Base-by-base conservation (phyloP, 2,113 vertebrate species). In the Pimephales promelas region DNA sequence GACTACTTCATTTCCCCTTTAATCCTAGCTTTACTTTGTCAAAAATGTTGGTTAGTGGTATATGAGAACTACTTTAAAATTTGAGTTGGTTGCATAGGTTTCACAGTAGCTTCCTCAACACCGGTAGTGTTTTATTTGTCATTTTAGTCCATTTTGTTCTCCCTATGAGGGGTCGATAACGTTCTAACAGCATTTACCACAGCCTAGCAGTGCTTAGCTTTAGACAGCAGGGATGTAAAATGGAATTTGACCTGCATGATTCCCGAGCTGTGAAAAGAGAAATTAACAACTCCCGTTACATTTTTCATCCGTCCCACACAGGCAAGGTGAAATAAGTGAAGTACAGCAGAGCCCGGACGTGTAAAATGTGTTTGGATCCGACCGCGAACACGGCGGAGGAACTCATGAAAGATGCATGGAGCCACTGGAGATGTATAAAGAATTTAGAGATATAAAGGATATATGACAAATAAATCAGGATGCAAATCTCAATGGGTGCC, bases 381-480 rank as follows among this genome's bases (percentile, higher is more conserved):
- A 87, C 89, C 89, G 88, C 75, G 90, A 93, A 93, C 88, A 92
- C 88, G 81, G 89, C 87, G 24, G 89, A 93, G 91, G 89, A 92
- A 89, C 81, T 77, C 85, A 94, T 94, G 89, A 94, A 94, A 92
- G 89, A 94, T 94, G 92, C 89, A 94, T 92, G 86, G 88, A 79
- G 90, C 92, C 93, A 92, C 91, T 87, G 91, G 93, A 94, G 92
- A 92, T 92, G 89, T 92, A 94, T 94, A 93, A 94, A 94, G 94
- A 94, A 94, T 94, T 95, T 93, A 94, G 89, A 90, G 90, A 92
- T 89, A 94, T 94, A 92, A 94, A 94, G 93, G 93, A 94, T 94
- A 94, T 92, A 94, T 94, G 94, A 94, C 93, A 95, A 94, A 94
- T 94, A 95, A 93, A 93, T 94, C 93, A 93, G 91, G 90, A 94